A percentile compares a stretch with the other conserved stretches of the same genome.
Conservation (phyloP, 2,797 vertebrate species). For the Diglossa cyanea region DNA sequence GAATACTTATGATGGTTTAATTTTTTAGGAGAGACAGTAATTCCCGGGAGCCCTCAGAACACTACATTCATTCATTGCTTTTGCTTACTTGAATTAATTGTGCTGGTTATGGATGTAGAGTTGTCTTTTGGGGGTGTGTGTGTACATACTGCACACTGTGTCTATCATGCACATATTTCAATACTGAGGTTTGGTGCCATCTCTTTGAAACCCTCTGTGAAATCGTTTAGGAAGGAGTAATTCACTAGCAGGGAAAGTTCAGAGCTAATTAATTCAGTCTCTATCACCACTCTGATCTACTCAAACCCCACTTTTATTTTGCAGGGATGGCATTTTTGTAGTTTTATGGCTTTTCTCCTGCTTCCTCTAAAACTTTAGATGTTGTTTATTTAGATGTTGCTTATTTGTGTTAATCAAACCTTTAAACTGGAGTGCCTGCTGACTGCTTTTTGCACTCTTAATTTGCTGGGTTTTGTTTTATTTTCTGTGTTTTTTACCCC, state of each 20-base stretch:
- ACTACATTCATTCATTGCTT: neutral
- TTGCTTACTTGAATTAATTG: neutral
- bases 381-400: neutral
- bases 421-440: neutral
- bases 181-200: neutral
- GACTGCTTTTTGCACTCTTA: conserved; percentile 12
- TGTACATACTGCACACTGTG: neutral
- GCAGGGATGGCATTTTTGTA: neutral
- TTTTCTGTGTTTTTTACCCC: neutral
- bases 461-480: neutral
- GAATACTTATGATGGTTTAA: neutral
- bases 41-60: neutral
- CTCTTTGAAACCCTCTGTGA: neutral
- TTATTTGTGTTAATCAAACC: neutral
- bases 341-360: neutral
- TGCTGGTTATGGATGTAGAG: neutral
- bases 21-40: neutral
- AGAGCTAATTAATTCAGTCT: neutral
- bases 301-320: neutral
- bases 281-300: neutral
- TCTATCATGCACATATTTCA: neutral
- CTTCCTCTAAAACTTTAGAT: conserved; percentile 10
- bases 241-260: neutral
- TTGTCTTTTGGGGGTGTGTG: fast-evolving
- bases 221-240: neutral